Base-by-base conservation (phyloP, 2,797 vertebrate genomes). In the Alcedo atthis region DNA sequence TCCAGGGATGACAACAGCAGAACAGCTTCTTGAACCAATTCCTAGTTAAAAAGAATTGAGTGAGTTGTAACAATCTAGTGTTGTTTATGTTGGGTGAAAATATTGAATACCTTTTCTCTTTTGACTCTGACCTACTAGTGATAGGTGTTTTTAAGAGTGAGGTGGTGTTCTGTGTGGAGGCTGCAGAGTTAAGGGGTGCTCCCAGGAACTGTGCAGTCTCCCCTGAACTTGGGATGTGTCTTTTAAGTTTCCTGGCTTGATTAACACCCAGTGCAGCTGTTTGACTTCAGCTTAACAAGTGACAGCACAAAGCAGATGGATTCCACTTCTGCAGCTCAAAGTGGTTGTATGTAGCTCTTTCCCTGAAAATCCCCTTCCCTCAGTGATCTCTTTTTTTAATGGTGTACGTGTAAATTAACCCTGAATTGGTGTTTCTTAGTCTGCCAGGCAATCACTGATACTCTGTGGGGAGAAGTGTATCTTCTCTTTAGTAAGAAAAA, bases 331-430 rank as follows among this genome's bases (percentile, higher is more conserved):
- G 54, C 75, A 77, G 71, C 26, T 45, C 70, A 80, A 75, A 48
- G 70, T 73, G 42, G 54, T n/a, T 57, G 18, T 40, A 35, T 19
- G 24, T 71, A 84, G 53, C 68, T 87, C 22, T 81, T 81, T 93
- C 78, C 67, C 32, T 51, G 84, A 84, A 67, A 92, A 89, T 81
- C 79, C 20, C 48, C 63, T 94, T 86, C 45, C 49, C 46, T 85
- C 61, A 25, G 57, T 86, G 61, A 74, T 85, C 2, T 6, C 46
- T 91, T 83, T 91, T 49, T 89, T 70, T 77, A 70, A 70, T 43
- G 64, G 84, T 76, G 26, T 77, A 82, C 90, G 54, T 77, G 51
- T 55, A 77, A 92, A 93, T 94, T 92, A 89, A 84, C 15, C 64
- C 59, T 46, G 28, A 76, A 59, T 64, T 54, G 53, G 33, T 81